These are phyloP conservation scores for Anas georgica DNA, from an alignment of 2,797 vertebrate genomes.

Conservation along the genomic window DNA sequence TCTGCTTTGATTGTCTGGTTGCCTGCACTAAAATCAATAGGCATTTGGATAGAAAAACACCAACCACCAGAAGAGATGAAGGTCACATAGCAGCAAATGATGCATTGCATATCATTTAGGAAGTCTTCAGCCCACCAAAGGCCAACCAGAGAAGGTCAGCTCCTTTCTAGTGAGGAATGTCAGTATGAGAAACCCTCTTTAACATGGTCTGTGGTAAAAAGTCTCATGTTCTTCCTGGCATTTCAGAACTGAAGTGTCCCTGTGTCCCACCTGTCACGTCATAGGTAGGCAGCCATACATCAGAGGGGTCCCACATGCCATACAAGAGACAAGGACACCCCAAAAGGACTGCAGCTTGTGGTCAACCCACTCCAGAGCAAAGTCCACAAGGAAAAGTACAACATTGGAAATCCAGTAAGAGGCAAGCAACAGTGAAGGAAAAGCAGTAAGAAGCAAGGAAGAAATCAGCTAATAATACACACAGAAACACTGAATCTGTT, in stretches of 20 bases:
- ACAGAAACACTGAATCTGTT: not conserved
- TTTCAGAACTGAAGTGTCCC: not conserved
- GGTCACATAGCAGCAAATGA: not conserved
- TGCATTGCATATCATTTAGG: not conserved
- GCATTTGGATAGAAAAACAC: not conserved
- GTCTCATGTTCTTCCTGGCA: rapidly evolving
- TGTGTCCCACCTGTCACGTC: not conserved
- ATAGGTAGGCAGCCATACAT: not conserved
- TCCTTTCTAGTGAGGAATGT: not conserved
- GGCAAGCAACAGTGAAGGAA: not conserved
- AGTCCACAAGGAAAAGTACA: not conserved
- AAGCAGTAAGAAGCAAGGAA: not conserved
- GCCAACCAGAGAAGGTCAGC: not conserved
- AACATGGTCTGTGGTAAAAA: not conserved
- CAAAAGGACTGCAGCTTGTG: not conserved
- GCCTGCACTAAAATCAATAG: not conserved
- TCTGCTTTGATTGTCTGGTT: not conserved
- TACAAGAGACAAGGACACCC: not conserved
- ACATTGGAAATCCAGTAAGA: not conserved
- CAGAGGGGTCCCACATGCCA: not conserved
- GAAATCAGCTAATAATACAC: not conserved
- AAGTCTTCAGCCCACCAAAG: not conserved
- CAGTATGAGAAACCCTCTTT: not conserved
- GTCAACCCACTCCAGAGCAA: not conserved
- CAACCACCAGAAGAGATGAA: not conserved